Conservation (phyloP, 2,797 vertebrate genomes). For the Macrochelys suwanniensis region DNA sequence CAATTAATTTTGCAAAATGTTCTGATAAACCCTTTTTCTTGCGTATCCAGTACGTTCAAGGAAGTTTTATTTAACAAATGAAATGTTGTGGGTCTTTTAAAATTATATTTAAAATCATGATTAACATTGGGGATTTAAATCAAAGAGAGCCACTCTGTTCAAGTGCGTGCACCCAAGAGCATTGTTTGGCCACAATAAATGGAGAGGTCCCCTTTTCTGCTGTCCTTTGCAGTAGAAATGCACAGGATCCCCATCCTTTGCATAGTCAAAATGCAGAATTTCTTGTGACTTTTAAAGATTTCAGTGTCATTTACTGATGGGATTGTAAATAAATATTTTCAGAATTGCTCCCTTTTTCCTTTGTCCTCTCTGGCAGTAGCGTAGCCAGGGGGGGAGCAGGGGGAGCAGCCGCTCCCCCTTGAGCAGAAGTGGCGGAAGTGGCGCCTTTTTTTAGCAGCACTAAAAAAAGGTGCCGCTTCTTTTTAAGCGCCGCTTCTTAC, state of each 20-base stretch:
- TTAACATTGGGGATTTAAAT: not conserved
- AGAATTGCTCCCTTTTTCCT: not conserved
- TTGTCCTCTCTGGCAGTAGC: not conserved
- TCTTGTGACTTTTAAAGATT: not conserved
- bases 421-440: too few relatives aligned
- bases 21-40: not conserved
- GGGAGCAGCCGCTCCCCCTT: too few relatives aligned
- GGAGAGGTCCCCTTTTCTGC: not conserved
- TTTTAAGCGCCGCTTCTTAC: too few relatives aligned
- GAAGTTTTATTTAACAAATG: not conserved
- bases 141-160: not conserved
- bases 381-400: too few relatives aligned
- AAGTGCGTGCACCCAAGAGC: not conserved
- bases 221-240: not conserved
- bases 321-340: not conserved
- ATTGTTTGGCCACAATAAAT: not conserved
- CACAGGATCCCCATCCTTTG: not conserved
- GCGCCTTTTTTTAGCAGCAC: too few relatives aligned
- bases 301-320: not conserved
- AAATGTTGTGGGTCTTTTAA: not conserved
- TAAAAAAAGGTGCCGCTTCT: too few relatives aligned
- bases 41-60: not conserved
- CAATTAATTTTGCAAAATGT: not conserved
- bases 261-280: not conserved
- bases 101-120: not conserved